Evolutionary conservation across 1,140 invertebrate genomes (phyloP).

Genomic region (Diabrotica undecimpunctata): DNA sequence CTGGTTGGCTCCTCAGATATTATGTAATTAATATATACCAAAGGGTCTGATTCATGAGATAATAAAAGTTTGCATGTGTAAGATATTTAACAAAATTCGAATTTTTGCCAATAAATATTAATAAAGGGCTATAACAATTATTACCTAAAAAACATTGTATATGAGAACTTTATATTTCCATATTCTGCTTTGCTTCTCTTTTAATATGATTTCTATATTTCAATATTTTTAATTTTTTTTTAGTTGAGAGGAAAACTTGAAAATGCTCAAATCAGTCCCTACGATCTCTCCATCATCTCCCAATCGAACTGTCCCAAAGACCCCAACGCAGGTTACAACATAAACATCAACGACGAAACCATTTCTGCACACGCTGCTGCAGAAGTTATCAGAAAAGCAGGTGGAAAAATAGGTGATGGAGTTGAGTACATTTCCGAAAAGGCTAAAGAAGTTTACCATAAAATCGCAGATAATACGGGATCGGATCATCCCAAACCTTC

Average conservation of each 20-base stretch:
- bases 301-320: constrained; percentile 63
- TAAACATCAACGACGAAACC: constrained; percentile 71
- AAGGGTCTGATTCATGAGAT: no score
- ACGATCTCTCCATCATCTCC: constrained; percentile 68
- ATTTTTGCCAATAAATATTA: no score
- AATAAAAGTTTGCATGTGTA: no score
- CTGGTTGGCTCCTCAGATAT: no score
- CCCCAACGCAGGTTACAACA: constrained; percentile 51
- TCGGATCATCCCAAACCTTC: constrained; percentile 9
- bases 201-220: constrained; percentile 8
- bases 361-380: constrained; percentile 70
- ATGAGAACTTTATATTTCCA: no score
- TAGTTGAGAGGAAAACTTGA: constrained; percentile 61
- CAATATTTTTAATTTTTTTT: constrained; percentile 15
- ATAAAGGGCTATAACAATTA: no score
- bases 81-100: no score
- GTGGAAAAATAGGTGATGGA: constrained; percentile 63
- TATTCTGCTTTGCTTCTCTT: neutral
- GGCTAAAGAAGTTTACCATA: constrained; percentile 56
- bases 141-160: no score
- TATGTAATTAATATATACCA: no score
- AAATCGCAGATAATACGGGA: constrained; percentile 43
- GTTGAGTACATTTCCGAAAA: constrained; percentile 55
- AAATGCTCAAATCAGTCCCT: constrained; percentile 65
- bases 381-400: constrained; percentile 65